Percentiles rank a stretch among this genome's conserved stretches.
Conservation (phyloP, 1,140 invertebrate species). For the Trachymyrmex septentrionalis region DNA sequence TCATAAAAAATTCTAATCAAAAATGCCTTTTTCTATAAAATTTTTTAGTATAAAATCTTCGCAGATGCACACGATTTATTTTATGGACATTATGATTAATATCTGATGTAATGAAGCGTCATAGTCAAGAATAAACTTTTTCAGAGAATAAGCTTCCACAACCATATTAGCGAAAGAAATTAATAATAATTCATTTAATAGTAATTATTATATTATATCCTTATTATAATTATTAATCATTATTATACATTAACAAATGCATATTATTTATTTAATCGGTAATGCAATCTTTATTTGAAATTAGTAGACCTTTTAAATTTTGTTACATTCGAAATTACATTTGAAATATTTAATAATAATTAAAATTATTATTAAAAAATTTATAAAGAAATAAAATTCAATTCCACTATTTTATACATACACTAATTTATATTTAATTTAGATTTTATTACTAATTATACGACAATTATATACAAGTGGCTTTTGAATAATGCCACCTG, state of each 20-base stretch:
- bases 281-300: not conserved
- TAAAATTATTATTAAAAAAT: not conserved
- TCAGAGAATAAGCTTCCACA: not conserved
- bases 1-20: slow-evolving; percentile 21
- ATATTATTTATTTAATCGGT: not conserved
- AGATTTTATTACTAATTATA: slow-evolving; percentile 29
- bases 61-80: not conserved
- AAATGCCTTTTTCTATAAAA: not conserved
- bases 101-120: slow-evolving; percentile 29
- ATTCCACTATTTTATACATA: not conserved
- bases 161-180: not conserved
- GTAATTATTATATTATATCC: not conserved
- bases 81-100: slow-evolving; percentile 13
- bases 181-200: not conserved
- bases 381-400: not conserved
- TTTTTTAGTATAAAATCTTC: not conserved
- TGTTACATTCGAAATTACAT: not conserved
- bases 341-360: too few species aligned
- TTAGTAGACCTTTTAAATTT: not conserved
- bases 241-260: not conserved
- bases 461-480: not conserved
- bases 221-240: not conserved
- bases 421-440: not conserved
- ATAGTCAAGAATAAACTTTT: not conserved
- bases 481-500: not conserved